Evolutionary conservation across 2,888 invertebrate genomes (phyloP).

Genomic region (Atethmia centrago): DNA sequence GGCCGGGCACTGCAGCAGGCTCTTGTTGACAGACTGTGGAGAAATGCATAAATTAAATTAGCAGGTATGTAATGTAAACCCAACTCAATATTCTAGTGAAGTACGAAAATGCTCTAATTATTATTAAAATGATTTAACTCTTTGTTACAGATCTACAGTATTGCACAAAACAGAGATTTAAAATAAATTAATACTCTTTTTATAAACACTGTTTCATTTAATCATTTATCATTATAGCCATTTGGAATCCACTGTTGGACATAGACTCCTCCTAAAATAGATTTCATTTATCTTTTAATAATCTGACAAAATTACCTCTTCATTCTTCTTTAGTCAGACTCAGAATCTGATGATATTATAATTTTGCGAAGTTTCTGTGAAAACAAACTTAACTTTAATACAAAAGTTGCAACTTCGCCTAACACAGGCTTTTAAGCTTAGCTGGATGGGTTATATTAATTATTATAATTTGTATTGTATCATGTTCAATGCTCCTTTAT

Average conservation of each 20-base stretch:
- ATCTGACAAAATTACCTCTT: constrained; percentile 4
- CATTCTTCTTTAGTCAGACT: constrained; percentile 10
- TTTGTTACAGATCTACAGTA: constrained; percentile 11
- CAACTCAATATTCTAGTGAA: constrained; percentile 9
- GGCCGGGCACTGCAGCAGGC: no score
- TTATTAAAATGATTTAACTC: constrained; percentile 1
- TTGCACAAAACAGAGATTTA: not conserved
- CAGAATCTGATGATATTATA: not conserved
- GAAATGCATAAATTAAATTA: constrained; percentile 9
- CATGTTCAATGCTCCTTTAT: not conserved
- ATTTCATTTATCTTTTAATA: constrained; percentile 7
- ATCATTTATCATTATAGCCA: not conserved
- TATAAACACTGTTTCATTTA: constrained; percentile 10
- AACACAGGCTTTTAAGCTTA: constrained; percentile 3
- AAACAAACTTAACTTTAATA: constrained; percentile 1
- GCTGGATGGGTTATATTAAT: no score
- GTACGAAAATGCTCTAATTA: constrained; percentile 4
- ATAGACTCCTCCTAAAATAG: no score
- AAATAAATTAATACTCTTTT: constrained; percentile 1
- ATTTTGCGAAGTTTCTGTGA: constrained; percentile 7
- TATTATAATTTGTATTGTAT: not conserved
- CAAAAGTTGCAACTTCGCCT: not conserved
- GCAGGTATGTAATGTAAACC: not conserved
- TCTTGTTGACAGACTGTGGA: no score
- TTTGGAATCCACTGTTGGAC: constrained; percentile 8